Evolutionary conservation across 1,140 invertebrate species (phyloP).

Genomic region (Laodelphax striatellus): DNA sequence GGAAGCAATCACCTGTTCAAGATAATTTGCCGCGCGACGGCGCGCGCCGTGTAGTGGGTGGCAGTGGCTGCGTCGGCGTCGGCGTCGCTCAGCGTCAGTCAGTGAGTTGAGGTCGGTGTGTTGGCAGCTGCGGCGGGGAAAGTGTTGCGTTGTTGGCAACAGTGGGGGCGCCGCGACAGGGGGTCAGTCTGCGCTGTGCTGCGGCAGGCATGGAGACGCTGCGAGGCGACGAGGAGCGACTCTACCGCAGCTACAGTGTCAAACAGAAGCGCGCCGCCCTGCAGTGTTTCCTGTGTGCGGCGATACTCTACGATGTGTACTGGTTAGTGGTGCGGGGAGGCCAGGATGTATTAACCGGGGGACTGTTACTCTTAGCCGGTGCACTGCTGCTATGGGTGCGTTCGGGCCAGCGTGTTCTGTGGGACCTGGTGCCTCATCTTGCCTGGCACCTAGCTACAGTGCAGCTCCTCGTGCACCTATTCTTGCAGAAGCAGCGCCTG

Average conservation of each 20-base stretch:
- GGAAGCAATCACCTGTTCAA: background rate
- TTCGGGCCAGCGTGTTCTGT: constrained; percentile 34
- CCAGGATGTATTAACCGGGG: constrained; percentile 30
- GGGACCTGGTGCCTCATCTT: constrained; percentile 44
- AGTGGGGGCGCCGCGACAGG: constrained; percentile 13
- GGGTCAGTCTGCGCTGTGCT: constrained; percentile 16
- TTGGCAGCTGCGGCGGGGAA: background rate
- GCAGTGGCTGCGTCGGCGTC: background rate
- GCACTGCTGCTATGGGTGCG: constrained; percentile 38
- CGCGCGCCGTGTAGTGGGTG: background rate
- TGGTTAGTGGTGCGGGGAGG: constrained; percentile 45
- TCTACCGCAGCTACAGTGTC: constrained; percentile 63
- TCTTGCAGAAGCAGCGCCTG: constrained; percentile 39
- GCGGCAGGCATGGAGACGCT: constrained; percentile 16
- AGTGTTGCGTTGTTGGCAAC: constrained; percentile 4
- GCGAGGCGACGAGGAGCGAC: constrained; percentile 36
- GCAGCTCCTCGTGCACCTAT: constrained; percentile 44
- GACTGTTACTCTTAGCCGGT: constrained; percentile 39
- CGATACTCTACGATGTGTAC: constrained; percentile 54
- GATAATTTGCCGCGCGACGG: background rate
- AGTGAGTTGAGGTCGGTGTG: background rate
- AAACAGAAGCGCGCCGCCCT: constrained; percentile 63
- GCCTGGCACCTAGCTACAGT: constrained; percentile 47
- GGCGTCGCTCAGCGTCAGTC: too few species aligned
- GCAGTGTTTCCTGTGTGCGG: constrained; percentile 56